phyloP scores from a whole-genome alignment of 92 coral and sea anemone genomes.

The Siderastrea radians region DNA sequence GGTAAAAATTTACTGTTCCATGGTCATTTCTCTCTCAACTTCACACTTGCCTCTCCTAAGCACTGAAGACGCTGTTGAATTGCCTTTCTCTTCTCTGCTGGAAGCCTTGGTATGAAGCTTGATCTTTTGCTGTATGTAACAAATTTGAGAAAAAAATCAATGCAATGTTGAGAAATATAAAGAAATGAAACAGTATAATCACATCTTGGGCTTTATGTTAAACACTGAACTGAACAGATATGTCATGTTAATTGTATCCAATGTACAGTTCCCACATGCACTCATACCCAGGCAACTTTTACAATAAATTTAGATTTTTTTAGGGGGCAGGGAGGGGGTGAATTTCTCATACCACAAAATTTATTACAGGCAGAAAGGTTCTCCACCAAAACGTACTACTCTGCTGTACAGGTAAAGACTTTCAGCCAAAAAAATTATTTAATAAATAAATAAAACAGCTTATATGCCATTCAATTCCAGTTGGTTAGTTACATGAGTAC shows the following conservation, averaged over 20 bases:
- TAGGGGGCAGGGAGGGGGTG: neutral
- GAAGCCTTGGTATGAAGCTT: constrained; percentile 95
- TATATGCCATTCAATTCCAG: no score
- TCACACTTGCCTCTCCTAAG: constrained; percentile 86
- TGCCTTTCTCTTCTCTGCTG: constrained; percentile 94
- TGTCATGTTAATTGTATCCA: no score
- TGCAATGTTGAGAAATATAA: neutral
- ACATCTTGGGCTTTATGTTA: neutral
- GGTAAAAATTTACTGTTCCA: neutral
- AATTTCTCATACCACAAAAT: no score
- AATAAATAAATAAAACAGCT: no score
- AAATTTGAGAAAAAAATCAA: neutral
- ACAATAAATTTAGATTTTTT: neutral
- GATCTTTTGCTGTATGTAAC: constrained; percentile 83
- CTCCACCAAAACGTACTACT: no score
- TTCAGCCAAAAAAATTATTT: no score
- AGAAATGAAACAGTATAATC: neutral
- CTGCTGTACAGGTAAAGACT: no score
- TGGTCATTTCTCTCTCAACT: no score
- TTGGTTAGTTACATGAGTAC: no score
- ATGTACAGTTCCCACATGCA: neutral
- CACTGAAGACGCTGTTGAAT: constrained; percentile 92
- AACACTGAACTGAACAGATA: no score
- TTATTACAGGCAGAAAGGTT: no score
- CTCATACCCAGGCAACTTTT: neutral